phyloP scores from a whole-genome alignment of 1,140 invertebrate species.

The Linepithema humile region DNA sequence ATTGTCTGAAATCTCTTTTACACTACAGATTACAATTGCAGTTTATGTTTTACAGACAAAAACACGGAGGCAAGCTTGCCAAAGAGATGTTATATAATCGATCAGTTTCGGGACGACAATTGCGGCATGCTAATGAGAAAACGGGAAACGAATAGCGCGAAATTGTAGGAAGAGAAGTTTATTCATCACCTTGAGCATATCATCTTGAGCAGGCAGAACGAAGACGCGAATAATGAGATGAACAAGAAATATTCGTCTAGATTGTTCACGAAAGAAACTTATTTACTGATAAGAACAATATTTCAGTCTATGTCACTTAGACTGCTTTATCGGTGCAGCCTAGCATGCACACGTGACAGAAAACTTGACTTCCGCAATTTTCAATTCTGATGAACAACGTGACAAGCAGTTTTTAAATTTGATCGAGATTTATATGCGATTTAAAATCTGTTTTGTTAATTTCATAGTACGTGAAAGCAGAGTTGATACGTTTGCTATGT shows the following conservation, averaged over 20 bases:
- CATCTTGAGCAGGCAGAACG: neutral
- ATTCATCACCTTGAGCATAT: slow-evolving; percentile 33
- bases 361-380: neutral
- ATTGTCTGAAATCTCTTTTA: neutral
- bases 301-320: neutral
- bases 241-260: slow-evolving; percentile 13
- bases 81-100: slow-evolving; percentile 20
- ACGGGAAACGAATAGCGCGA: neutral
- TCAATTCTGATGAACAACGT: neutral
- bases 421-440: too few species aligned
- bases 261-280: neutral
- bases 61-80: neutral
- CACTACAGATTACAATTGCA: neutral
- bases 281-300: slow-evolving; percentile 23
- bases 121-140: neutral
- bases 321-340: slow-evolving; percentile 7
- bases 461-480: too few species aligned
- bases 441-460: too few species aligned
- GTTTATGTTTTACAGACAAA: slow-evolving; percentile 1
- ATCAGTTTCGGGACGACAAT: neutral
- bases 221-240: neutral
- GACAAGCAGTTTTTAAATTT: neutral
- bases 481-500: too few species aligned
- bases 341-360: neutral
- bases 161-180: neutral